These are phyloP conservation scores for Planiliza haematocheilus DNA, from an alignment of 2,113 vertebrate genomes.

Conservation along the genomic window DNA sequence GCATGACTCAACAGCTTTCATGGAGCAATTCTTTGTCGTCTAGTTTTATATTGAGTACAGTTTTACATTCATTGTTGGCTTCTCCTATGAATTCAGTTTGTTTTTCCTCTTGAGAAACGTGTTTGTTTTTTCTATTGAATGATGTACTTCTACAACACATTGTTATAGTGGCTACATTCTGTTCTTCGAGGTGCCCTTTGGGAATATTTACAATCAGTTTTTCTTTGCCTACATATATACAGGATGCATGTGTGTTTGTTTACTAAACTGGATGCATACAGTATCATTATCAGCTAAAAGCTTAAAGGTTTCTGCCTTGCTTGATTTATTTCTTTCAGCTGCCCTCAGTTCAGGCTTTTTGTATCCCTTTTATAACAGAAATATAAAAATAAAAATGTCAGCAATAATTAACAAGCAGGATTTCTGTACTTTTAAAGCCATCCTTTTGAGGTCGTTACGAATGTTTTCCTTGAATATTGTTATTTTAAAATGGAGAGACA, in stretches of 20 bases:
- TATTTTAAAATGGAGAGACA: slow-evolving; percentile 50
- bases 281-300: slow-evolving; percentile 27
- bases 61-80: slow-evolving; percentile 35
- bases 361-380: slow-evolving; percentile 62
- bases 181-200: slow-evolving; percentile 30
- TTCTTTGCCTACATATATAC: slow-evolving; percentile 31
- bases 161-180: slow-evolving; percentile 22
- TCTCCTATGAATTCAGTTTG: slow-evolving; percentile 28
- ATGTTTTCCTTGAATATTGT: slow-evolving; percentile 52
- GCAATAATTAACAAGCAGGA: slow-evolving; percentile 81
- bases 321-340: slow-evolving; percentile 38
- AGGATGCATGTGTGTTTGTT: slow-evolving; percentile 49
- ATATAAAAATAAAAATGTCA: slow-evolving; percentile 35
- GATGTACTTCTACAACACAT: slow-evolving; percentile 15
- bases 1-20: slow-evolving; percentile 62
- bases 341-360: slow-evolving; percentile 50
- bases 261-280: slow-evolving; percentile 48
- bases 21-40: slow-evolving; percentile 40
- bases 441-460: slow-evolving; percentile 61
- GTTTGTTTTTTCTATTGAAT: slow-evolving; percentile 13
- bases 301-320: slow-evolving; percentile 31
- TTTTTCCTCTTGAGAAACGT: slow-evolving; percentile 22
- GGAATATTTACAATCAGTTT: slow-evolving; percentile 49
- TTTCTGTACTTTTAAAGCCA: slow-evolving; percentile 75
- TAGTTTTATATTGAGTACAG: slow-evolving; percentile 25